Base-by-base conservation (phyloP, 2,113 vertebrate species). In the Sakesphorus luctuosus region DNA sequence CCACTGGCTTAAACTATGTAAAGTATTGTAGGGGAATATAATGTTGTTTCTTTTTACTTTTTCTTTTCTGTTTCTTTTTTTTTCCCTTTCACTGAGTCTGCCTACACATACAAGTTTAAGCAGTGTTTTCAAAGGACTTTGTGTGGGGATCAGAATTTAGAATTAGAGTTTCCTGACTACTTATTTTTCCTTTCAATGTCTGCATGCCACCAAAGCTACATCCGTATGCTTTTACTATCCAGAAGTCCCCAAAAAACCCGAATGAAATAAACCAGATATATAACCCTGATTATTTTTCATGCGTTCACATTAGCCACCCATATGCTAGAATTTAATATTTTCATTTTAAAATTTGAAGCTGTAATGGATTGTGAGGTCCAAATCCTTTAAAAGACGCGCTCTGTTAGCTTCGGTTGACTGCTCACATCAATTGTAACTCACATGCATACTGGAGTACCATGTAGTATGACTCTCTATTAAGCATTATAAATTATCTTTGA, bases 341-440 rank as follows among this genome's bases (percentile, higher is more conserved):
- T 52, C 13, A 3, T 63, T 86, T 71, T 91, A 86, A 84, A 93
- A 81, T 56, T 83, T 4, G 43, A 91, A 87, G 23, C 62, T 78
- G 19, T 46, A 84, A 77, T 83, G 73, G 36, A 36, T 59, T 55
- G 59, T 78, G 73, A 89, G 80, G 71, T 81, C 73, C 87, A 87
- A 89, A 78, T 55, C 80, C 75, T 87, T 67, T 67, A 71, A 58
- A 79, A 66, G 56, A 65, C 0, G 12, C 1, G 21, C 55, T 58
- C 59, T 59, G 63, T 83, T 93, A 94, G 81, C 77, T 86, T 92
- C 91, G 68, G 68, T 55, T 89, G 90, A 77, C 77, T 96, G 90
- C 56, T 88, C 87, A 14, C 49, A 79, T 92, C 83, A 62, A 11
- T 83, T 92, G 75, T 58, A 66, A 74, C 84, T 88, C 55, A 16